Conservation (phyloP, 1,140 invertebrate genomes). For the Phymastichus coffea region DNA sequence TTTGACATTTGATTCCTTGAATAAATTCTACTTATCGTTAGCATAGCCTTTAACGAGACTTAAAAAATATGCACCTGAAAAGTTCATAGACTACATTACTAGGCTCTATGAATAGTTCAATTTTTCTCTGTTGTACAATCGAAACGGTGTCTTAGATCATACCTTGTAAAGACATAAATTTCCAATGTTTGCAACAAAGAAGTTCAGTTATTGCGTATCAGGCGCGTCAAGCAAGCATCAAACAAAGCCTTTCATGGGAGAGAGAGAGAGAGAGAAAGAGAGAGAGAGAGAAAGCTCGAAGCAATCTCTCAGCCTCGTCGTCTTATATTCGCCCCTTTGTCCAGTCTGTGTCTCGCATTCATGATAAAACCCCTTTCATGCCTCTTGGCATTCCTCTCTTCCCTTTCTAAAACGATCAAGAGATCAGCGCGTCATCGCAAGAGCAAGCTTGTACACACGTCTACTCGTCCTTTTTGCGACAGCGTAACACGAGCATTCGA, state of each 20-base stretch:
- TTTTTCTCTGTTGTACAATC: too few species aligned
- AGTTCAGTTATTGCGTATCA: not conserved
- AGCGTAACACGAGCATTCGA: slow-evolving; percentile 28
- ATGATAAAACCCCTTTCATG: not conserved
- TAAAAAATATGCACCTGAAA: too few species aligned
- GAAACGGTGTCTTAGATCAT: too few species aligned
- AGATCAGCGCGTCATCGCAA: slow-evolving; percentile 8
- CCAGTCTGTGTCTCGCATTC: not conserved
- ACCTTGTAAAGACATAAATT: not conserved
- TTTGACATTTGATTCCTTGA: too few species aligned
- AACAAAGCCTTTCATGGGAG: not conserved
- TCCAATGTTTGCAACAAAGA: not conserved
- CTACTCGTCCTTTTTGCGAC: slow-evolving; percentile 24
- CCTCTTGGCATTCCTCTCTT: not conserved
- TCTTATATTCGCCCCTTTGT: slow-evolving; percentile 12
- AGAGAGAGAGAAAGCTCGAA: too few species aligned
- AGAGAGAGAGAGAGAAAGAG: too few species aligned
- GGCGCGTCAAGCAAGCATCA: not conserved
- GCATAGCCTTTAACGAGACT: too few species aligned
- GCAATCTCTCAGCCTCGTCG: too few species aligned
- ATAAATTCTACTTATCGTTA: too few species aligned
- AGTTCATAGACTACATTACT: too few species aligned
- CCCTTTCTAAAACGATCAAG: slow-evolving; percentile 4
- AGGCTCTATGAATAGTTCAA: too few species aligned
- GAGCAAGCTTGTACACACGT: not conserved